Base-by-base conservation (phyloP, 2,888 invertebrate species). In the Acanthosepion lycidas region DNA sequence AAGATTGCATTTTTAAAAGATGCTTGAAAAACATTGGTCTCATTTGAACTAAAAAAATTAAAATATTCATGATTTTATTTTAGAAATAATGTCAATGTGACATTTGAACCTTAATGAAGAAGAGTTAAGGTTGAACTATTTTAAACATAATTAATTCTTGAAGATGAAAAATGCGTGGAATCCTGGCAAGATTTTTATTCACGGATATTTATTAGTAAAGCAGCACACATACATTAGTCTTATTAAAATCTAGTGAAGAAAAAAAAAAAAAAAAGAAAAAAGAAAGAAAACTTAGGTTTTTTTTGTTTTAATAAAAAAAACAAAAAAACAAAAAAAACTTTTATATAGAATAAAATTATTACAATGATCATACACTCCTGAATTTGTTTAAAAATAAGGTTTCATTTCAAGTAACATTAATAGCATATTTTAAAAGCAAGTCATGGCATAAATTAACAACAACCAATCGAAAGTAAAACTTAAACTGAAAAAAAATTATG, bases 311-410 rank as follows among this genome's bases (percentile, higher is more conserved):
- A 33, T 78, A 33, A n/a, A 15, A 33, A 78, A 78, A 8, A 64
- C 1, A 26, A 26, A 6, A 0, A 78, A n/a, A n/a, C n/a, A n/a
- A n/a, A n/a, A n/a, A n/a, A 78, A 78, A 78, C n/a, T n/a, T 64
- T 64, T 78, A n/a, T 78, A 78, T n/a, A n/a, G 12, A 78, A 78
- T 78, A 78, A 78, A 78, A 78, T n/a, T 78, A n/a, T 78, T 78
- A 15, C 64, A 78, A n/a, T 33, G 15, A 78, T 78, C n/a, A 33
- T 9, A 78, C n/a, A 15, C n/a, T n/a, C 78, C 9, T 78, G n/a
- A 78, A 78, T 78, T 78, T 28, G 78, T 78, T 78, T 12, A 78
- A 42, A 42, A 42, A 59, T 23, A 59, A 26, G 33, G n/a, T 4
- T 78, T 33, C 33, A 33, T n/a, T 78, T 78, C n/a, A 78, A 78